Conservation (phyloP, 2,113 vertebrate genomes). For the Channa maculata region DNA sequence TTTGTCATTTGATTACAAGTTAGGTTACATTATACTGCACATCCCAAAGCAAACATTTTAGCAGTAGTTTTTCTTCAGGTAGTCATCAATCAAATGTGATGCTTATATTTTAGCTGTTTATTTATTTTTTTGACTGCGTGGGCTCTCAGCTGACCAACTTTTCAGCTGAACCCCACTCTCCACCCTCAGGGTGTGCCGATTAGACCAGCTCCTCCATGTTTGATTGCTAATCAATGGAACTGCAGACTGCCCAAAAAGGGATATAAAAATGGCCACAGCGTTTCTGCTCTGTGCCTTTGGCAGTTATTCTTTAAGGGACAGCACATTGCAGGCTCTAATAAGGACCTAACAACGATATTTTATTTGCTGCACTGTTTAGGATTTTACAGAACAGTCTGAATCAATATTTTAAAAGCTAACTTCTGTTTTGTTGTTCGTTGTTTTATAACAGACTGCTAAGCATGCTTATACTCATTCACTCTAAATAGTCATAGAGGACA, state of each 20-base stretch:
- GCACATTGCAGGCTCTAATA: slow-evolving; percentile 29
- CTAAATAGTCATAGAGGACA: too few species aligned
- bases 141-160: slow-evolving; percentile 61
- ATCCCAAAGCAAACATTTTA: neutral
- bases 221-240: slow-evolving; percentile 76
- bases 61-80: neutral
- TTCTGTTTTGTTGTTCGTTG: neutral
- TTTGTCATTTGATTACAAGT: slow-evolving; percentile 4
- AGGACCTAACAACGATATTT: slow-evolving; percentile 21
- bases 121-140: slow-evolving; percentile 22
- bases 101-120: neutral
- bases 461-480: too few species aligned
- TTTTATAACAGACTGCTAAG: too few species aligned
- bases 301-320: slow-evolving; percentile 45
- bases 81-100: slow-evolving; percentile 7
- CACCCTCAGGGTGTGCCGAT: slow-evolving; percentile 62
- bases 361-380: neutral
- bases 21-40: neutral
- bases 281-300: slow-evolving; percentile 46
- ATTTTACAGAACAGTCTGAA: neutral
- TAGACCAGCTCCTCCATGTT: slow-evolving; percentile 65
- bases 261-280: slow-evolving; percentile 67
- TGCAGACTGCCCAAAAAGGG: slow-evolving; percentile 65
- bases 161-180: slow-evolving; percentile 41
- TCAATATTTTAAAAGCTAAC: too few species aligned